Evolutionary conservation across 2,888 invertebrate genomes (phyloP).

Genomic region (Cephus sareptanus): DNA sequence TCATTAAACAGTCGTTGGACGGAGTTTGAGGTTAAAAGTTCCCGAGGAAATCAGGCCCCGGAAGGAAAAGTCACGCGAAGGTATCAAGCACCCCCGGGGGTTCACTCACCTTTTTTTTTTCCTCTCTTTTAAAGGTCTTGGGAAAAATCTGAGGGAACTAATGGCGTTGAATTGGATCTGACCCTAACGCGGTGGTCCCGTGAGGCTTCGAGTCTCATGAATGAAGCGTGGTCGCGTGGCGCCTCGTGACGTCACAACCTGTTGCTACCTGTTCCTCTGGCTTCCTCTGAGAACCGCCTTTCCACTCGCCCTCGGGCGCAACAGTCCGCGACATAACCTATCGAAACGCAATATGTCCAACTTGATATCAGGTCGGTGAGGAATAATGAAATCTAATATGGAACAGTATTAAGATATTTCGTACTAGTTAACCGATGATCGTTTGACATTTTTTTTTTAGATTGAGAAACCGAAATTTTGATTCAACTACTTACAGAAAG

Average conservation of each 20-base stretch:
- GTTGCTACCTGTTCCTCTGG: slow-evolving; percentile 55
- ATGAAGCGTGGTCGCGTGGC: slow-evolving; percentile 63
- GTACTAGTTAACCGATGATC: background rate
- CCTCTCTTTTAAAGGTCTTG: background rate
- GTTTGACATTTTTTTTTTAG: background rate
- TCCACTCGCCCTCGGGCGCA: background rate
- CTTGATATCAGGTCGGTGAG: background rate
- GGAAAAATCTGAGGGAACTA: background rate
- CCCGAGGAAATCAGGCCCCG: background rate
- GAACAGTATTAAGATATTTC: background rate
- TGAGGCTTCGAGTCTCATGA: slow-evolving; percentile 49
- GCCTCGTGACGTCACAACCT: slow-evolving; percentile 64
- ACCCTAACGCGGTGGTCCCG: background rate
- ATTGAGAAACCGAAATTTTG: background rate
- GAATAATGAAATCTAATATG: background rate
- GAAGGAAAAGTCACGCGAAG: background rate
- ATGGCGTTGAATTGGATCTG: background rate
- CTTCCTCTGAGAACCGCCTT: slow-evolving; percentile 10
- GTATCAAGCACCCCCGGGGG: background rate
- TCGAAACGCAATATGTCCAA: background rate
- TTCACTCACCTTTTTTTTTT: background rate
- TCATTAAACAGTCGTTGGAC: background rate
- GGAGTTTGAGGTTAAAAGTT: background rate
- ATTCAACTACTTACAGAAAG: background rate
- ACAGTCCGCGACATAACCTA: background rate